A percentile compares a stretch with the other conserved stretches of the same genome.
Conservation (phyloP, 2,888 invertebrate genomes). For the Apoda limacodes region DNA sequence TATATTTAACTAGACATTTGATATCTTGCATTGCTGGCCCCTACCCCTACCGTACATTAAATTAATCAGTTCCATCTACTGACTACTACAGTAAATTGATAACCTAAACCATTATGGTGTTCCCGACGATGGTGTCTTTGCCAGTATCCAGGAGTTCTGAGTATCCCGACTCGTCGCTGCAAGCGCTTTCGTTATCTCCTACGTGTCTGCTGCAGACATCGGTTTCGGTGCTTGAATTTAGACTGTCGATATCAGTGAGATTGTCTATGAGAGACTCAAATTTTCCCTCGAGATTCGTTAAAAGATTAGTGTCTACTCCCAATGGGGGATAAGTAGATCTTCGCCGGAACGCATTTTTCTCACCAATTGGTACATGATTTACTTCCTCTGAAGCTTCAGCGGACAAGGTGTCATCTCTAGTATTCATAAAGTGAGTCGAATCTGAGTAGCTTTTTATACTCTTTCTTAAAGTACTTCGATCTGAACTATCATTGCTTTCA, state of each 20-base stretch:
- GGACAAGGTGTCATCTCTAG: conserved; percentile 19
- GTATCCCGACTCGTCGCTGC: conserved; percentile 93
- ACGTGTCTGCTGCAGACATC: conserved; percentile 56
- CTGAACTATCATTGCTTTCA: conserved; percentile 26
- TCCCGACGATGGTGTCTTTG: conserved; percentile 60
- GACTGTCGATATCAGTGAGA: conserved; percentile 47
- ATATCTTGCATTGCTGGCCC: conserved; percentile 18
- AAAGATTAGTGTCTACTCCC: conserved; percentile 32
- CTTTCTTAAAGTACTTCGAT: conserved; percentile 28
- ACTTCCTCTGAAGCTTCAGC: conserved; percentile 38
- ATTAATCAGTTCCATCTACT: conserved; percentile 2
- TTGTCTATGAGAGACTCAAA: conserved; percentile 57
- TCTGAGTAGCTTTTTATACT: conserved; percentile 31
- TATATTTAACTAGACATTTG: too few species aligned
- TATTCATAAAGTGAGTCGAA: conserved; percentile 25
- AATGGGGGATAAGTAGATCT: conserved; percentile 59
- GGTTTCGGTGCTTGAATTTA: conserved; percentile 50
- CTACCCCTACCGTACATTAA: background rate
- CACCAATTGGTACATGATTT: conserved; percentile 60
- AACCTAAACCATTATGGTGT: conserved; percentile 57
- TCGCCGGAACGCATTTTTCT: conserved; percentile 50
- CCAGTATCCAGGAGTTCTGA: conserved; percentile 77
- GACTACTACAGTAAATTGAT: background rate
- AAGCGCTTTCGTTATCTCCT: conserved; percentile 82
- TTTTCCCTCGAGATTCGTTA: conserved; percentile 42